Evolutionary conservation across 1,140 invertebrate species (phyloP), one percentile per base, ranked within the genome.

Genomic region (Bombus waltoni): DNA sequence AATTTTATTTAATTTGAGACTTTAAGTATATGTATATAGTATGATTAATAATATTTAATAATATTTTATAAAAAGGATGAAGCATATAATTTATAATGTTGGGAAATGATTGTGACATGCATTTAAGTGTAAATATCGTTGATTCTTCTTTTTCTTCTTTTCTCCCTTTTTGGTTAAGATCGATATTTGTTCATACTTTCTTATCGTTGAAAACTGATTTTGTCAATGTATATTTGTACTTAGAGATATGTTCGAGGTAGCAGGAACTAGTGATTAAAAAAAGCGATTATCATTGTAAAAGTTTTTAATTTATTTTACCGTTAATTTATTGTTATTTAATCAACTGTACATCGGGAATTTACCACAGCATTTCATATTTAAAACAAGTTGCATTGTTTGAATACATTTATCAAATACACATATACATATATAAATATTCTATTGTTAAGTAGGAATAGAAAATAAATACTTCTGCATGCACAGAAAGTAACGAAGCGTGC

Each of bases 401-500:
- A 88, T 82, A 85, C 62, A 86, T 70, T 57, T 78, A 68, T 66
- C n/a, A 73, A 13, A 89, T 44, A 47, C 15, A 47, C 15, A 76
- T 72, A 66, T 66, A 73, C 25, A 76, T 83, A 81, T 86, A 88
- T 65, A 83, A 65, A 38, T 71, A 72, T 89, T 87, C 65, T 53
- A 66, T 78, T 89, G 79, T 89, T 84, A 87, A 83, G 35, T 87
- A 89, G 88, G 15, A 80, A 25, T 87, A 87, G 80, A 38, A 47
- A 57, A 59, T 73, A 68, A 81, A 38, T 76, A 88, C 35, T 77
- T 73, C 72, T 75, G 53, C 83, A 89, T 89, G 78, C 70, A 77
- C 53, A 66, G 65, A 40, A 80, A 68, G 53, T 85, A 88, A 73
- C 35, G 40, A n/a, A 32, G 62, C 57, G 59, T 70, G 72, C 35